phyloP scores from a whole-genome alignment of 2,888 invertebrate species.

The Resseliella maxima region DNA sequence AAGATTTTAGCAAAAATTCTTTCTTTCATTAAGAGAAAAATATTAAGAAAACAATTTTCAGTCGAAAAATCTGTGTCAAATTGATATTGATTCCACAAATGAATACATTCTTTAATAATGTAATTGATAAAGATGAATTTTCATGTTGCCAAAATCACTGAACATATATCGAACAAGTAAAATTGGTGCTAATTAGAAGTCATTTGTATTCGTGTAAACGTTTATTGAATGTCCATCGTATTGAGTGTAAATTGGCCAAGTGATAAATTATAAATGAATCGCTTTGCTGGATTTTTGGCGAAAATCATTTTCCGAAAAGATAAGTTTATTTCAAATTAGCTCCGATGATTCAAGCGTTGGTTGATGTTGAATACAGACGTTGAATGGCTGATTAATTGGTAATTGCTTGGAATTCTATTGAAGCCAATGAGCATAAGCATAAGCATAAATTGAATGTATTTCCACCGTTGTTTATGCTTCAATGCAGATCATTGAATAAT shows the following conservation, averaged over 20 bases:
- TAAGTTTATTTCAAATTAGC: too few relatives aligned
- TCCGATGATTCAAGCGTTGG: not conserved
- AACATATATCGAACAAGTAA: too few relatives aligned
- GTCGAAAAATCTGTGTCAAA: too few relatives aligned
- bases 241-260: not conserved
- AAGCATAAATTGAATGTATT: not conserved
- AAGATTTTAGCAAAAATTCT: too few relatives aligned
- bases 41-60: too few relatives aligned
- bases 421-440: not conserved
- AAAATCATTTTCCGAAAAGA: not conserved
- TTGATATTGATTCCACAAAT: too few relatives aligned
- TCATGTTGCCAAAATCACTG: too few relatives aligned
- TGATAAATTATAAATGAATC: not conserved
- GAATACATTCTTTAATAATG: too few relatives aligned
- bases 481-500: not conserved
- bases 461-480: not conserved
- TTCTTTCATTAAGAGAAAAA: too few relatives aligned
- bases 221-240: not conserved
- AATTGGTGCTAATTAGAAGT: not conserved
- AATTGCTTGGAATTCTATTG: not conserved
- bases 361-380: not conserved
- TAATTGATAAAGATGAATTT: too few relatives aligned
- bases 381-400: constrained; percentile 24
- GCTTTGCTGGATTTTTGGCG: not conserved
- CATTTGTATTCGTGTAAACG: not conserved